These are phyloP conservation scores for Dipodomys spectabilis DNA, from an alignment of 2,113 vertebrate genomes.

Conservation along the genomic window DNA sequence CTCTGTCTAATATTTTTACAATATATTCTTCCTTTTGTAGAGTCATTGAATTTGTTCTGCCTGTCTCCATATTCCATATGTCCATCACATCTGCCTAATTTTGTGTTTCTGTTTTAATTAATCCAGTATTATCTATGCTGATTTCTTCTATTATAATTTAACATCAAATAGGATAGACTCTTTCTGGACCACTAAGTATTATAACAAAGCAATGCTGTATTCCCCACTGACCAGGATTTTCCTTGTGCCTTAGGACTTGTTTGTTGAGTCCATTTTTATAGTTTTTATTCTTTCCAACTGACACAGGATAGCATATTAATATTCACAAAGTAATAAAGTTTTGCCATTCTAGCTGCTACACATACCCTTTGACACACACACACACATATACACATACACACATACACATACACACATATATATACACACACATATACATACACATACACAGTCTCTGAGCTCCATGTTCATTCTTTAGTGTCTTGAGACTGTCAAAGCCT, in stretches of 20 bases:
- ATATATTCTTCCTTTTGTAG: neutral
- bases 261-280: too few species aligned
- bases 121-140: neutral
- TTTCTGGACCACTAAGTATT: neutral
- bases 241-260: neutral
- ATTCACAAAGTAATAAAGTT: too few species aligned
- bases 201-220: neutral
- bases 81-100: neutral
- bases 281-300: neutral
- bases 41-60: neutral
- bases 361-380: too few species aligned
- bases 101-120: neutral
- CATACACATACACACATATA: too few species aligned
- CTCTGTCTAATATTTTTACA: neutral
- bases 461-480: neutral
- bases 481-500: neutral
- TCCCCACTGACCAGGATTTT: neutral
- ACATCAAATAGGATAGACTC: neutral
- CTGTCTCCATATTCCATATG: neutral
- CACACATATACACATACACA: too few species aligned
- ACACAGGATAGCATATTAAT: neutral
- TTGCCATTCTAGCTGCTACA: too few species aligned
- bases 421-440: too few species aligned
- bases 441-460: too few species aligned
- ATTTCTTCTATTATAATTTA: too few species aligned